These are phyloP conservation scores for Meteorus colon DNA, from an alignment of 2,888 invertebrate species.

Conservation along the genomic window DNA sequence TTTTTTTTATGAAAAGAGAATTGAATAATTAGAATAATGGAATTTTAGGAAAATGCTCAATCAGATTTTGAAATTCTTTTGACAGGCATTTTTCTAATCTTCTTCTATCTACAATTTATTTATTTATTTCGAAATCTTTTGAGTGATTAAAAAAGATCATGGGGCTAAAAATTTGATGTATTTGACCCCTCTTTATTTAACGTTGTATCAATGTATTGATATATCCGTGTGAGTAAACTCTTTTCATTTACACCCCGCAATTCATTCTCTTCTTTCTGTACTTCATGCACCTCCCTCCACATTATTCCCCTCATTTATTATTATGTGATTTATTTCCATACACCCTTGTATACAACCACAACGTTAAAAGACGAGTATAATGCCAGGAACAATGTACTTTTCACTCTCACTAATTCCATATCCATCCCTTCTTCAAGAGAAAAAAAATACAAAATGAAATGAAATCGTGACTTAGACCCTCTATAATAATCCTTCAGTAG, in stretches of 20 bases:
- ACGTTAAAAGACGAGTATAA: slow-evolving; percentile 55
- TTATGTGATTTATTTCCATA: slow-evolving; percentile 68
- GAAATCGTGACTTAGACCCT: neutral
- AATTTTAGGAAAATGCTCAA: too few relatives aligned
- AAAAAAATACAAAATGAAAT: neutral
- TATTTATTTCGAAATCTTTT: neutral
- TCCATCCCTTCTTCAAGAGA: neutral
- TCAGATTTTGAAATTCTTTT: too few relatives aligned
- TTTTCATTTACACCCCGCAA: slow-evolving; percentile 45
- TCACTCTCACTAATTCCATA: slow-evolving; percentile 69
- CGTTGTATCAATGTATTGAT: slow-evolving; percentile 56
- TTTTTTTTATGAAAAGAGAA: too few relatives aligned
- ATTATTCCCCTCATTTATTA: slow-evolving; percentile 61
- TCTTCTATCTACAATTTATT: too few relatives aligned
- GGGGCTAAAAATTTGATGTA: slow-evolving; percentile 23
- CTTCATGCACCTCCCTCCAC: slow-evolving; percentile 44
- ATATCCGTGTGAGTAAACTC: slow-evolving; percentile 52
- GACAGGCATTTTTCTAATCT: too few relatives aligned
- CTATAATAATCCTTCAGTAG: slow-evolving; percentile 9
- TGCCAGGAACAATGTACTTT: slow-evolving; percentile 60
- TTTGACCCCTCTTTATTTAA: slow-evolving; percentile 54
- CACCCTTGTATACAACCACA: slow-evolving; percentile 50
- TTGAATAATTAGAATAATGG: too few relatives aligned
- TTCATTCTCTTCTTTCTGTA: slow-evolving; percentile 49
- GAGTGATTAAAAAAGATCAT: slow-evolving; percentile 31